Conservation (phyloP, 2,113 vertebrate genomes). For the Amphilophus citrinellus region DNA sequence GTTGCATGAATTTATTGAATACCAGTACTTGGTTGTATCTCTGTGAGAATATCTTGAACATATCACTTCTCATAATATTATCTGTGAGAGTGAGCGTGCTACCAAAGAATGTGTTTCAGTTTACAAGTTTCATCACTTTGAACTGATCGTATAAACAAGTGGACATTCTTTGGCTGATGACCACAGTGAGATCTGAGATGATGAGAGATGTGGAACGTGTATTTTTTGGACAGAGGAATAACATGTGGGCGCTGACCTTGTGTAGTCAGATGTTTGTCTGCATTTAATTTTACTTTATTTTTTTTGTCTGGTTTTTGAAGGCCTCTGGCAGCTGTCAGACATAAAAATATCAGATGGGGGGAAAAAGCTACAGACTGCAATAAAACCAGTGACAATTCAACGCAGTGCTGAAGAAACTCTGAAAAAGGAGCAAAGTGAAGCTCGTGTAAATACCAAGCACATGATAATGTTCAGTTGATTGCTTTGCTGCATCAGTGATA, state of each 20-base stretch:
- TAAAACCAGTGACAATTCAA: background rate
- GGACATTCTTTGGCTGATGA: constrained; percentile 39
- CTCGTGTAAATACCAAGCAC: background rate
- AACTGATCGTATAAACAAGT: constrained; percentile 42
- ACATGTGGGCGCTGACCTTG: background rate
- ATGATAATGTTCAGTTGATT: background rate
- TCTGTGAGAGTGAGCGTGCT: background rate
- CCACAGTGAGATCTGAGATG: constrained; percentile 24
- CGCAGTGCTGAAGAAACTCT: background rate
- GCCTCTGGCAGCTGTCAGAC: background rate
- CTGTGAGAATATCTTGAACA: background rate
- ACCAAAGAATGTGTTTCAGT: constrained; percentile 58
- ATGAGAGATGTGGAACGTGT: background rate
- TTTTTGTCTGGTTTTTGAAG: background rate
- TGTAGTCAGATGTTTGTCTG: background rate
- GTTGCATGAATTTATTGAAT: too few species aligned
- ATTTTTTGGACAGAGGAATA: constrained; percentile 17
- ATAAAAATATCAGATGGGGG: background rate
- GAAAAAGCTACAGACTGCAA: background rate
- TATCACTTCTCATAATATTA: constrained; percentile 33
- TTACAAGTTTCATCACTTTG: constrained; percentile 56
- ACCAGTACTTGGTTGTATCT: constrained; percentile 12
- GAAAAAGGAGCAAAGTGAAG: background rate
- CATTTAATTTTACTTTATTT: background rate
- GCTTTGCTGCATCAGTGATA: background rate